Evolutionary conservation across 2,888 invertebrate genomes (phyloP).

Genomic region (Tryphoninae sp.): DNA sequence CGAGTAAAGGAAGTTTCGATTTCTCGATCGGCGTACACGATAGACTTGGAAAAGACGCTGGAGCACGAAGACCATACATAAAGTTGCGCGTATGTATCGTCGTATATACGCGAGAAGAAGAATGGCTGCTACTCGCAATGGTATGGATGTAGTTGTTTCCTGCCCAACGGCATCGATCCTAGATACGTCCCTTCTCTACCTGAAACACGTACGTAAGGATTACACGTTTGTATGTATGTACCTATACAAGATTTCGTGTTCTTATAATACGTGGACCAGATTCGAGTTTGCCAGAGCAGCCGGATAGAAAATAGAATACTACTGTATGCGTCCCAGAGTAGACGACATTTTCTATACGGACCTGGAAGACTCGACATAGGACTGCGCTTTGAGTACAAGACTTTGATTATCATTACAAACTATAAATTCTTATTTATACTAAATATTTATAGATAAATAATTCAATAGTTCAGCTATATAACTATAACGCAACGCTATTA

Average conservation of each 20-base stretch:
- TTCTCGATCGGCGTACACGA: slow-evolving; percentile 41
- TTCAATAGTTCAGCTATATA: not conserved
- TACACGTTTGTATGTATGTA: slow-evolving; percentile 8
- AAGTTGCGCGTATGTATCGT: not conserved
- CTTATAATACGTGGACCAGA: slow-evolving; percentile 38
- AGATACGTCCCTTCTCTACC: slow-evolving; percentile 44
- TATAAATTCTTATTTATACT: not conserved
- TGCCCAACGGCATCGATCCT: slow-evolving; percentile 46
- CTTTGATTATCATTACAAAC: not conserved
- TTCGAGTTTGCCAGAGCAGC: slow-evolving; percentile 17
- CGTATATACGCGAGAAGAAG: slow-evolving; percentile 2
- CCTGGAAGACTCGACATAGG: not conserved
- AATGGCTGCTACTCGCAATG: not conserved
- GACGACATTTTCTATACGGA: not conserved
- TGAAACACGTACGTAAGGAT: slow-evolving; percentile 22
- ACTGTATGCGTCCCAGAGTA: not conserved
- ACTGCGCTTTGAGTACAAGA: not conserved
- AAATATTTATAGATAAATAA: not conserved
- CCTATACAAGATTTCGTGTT: slow-evolving; percentile 19
- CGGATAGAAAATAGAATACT: slow-evolving; percentile 37
- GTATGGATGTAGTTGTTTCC: slow-evolving; percentile 34
- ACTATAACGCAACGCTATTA: not conserved
- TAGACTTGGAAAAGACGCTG: slow-evolving; percentile 39
- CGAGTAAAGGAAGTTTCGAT: slow-evolving; percentile 36
- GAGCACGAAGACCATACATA: slow-evolving; percentile 21